Evolutionary conservation across 1,140 invertebrate genomes (phyloP).

Genomic region (Cataglyphis hispanica): DNA sequence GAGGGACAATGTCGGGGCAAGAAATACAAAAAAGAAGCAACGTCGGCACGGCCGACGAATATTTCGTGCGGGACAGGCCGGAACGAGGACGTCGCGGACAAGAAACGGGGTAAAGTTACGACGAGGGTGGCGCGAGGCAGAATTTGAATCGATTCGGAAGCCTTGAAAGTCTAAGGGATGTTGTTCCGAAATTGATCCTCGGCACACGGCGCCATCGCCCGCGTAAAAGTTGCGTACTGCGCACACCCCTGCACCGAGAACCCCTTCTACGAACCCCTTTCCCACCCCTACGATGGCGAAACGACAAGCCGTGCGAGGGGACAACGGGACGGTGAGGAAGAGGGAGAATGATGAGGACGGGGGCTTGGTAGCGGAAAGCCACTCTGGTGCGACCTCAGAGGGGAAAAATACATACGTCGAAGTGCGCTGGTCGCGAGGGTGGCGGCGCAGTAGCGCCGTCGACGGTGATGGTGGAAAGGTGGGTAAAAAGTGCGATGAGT

Average conservation of each 20-base stretch:
- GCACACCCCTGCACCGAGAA: slow-evolving; percentile 79
- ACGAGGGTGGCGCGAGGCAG: slow-evolving; percentile 30
- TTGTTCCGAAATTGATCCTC: slow-evolving; percentile 85
- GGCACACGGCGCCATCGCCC: slow-evolving; percentile 82
- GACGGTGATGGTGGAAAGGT: slow-evolving; percentile 73
- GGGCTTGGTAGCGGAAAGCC: slow-evolving; percentile 70
- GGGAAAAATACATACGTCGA: slow-evolving; percentile 85
- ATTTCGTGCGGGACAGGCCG: slow-evolving; percentile 45
- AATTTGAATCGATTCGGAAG: slow-evolving; percentile 81
- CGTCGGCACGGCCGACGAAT: slow-evolving; percentile 18
- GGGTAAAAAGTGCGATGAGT: slow-evolving; percentile 82
- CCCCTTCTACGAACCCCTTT: slow-evolving; percentile 76
- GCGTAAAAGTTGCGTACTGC: slow-evolving; percentile 85
- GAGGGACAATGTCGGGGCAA: slow-evolving; percentile 54
- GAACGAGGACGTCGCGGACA: slow-evolving; percentile 46
- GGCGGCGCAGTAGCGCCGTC: slow-evolving; percentile 58
- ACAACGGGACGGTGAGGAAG: slow-evolving; percentile 27
- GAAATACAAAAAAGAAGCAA: slow-evolving; percentile 59
- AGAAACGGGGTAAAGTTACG: slow-evolving; percentile 30
- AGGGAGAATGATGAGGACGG: slow-evolving; percentile 52
- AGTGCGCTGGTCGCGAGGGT: slow-evolving; percentile 79
- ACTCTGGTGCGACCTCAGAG: slow-evolving; percentile 84
- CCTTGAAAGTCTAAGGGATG: slow-evolving; percentile 85
- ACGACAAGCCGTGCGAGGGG: slow-evolving; percentile 50
- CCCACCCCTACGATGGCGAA: slow-evolving; percentile 73